Evolutionary conservation across 2,797 vertebrate genomes (phyloP).

Genomic region (Meda fulgida): DNA sequence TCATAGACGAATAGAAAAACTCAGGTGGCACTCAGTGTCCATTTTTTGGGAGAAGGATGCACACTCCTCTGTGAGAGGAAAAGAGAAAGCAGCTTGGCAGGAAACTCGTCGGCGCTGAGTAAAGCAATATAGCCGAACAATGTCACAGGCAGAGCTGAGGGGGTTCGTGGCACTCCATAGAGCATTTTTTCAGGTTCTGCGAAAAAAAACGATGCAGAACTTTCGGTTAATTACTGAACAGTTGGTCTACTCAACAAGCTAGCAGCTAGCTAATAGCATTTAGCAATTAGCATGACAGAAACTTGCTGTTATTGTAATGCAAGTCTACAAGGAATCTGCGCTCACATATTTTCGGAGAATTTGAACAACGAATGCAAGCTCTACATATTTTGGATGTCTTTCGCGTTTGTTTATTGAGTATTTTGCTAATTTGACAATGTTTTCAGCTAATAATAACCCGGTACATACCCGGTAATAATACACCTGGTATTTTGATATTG

Average conservation of each 20-base stretch:
- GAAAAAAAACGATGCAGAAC: conserved; percentile 33
- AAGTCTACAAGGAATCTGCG: neutral
- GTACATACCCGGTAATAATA: neutral
- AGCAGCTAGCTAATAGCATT: neutral
- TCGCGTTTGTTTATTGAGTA: neutral
- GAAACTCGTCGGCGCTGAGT: neutral
- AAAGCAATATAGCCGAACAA: neutral
- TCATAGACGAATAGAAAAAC: neutral
- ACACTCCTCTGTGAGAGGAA: conserved; percentile 9
- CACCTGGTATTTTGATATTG: neutral
- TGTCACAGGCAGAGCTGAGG: conserved; percentile 72
- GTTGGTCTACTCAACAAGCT: neutral
- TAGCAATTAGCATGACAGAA: conserved; percentile 17
- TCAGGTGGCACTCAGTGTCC: conserved; percentile 10
- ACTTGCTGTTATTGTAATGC: neutral
- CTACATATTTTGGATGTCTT: neutral
- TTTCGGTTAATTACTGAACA: neutral
- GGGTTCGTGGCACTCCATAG: conserved; percentile 65
- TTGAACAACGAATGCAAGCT: neutral
- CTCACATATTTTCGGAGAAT: neutral
- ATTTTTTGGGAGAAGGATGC: neutral
- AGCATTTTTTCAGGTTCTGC: conserved; percentile 76
- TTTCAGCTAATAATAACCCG: neutral
- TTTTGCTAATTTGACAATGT: neutral
- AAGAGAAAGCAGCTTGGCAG: conserved; percentile 19